Base-by-base conservation (phyloP, 2,113 vertebrate genomes). In the Seriola quinqueradiata region DNA sequence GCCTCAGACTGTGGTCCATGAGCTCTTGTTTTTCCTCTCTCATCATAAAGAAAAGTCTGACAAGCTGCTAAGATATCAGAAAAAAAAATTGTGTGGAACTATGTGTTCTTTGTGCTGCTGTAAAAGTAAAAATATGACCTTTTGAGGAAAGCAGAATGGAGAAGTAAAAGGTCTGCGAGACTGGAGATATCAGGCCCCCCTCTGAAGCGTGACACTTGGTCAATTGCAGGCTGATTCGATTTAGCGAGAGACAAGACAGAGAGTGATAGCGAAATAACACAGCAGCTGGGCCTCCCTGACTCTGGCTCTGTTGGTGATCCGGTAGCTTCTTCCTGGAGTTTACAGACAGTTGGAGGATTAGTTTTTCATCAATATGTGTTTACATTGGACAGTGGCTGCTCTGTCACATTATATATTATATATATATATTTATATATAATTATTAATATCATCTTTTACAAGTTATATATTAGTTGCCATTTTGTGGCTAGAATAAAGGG, bases 171-270 rank as follows among this genome's bases (percentile, higher is more conserved):
- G 82, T 87, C 85, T 91, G 66, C 1, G 5, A 21, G 74, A 77
- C 79, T 59, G 55, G 60, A 77, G 76, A 83, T 81, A 89, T 79
- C 71, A 59, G 79, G 71, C 81, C 69, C 71, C 64, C 52, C 75
- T 79, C 71, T 88, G 85, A 88, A 87, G 87, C 68, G 68, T 90
- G 87, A 88, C 85, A 88, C 70, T 88, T 83, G 83, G 82, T 88
- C 87, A 85, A 83, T 90, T 82, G 76, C 74, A 25, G 74, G 75
- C 76, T 92, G 81, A 86, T 89, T 79, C 7, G 38, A 90, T 88
- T 84, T 87, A 79, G 74, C 65, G 8, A 52, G 73, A 80, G 87
- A 89, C 76, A 80, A 82, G 87, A 86, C 73, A 25, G 64, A 82
- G 82, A 81, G 77, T 74, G 83, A 83, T 77, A 55, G 70, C 79